These are phyloP conservation scores for Labroides dimidiatus DNA, from an alignment of 2,797 vertebrate species.

Conservation along the genomic window DNA sequence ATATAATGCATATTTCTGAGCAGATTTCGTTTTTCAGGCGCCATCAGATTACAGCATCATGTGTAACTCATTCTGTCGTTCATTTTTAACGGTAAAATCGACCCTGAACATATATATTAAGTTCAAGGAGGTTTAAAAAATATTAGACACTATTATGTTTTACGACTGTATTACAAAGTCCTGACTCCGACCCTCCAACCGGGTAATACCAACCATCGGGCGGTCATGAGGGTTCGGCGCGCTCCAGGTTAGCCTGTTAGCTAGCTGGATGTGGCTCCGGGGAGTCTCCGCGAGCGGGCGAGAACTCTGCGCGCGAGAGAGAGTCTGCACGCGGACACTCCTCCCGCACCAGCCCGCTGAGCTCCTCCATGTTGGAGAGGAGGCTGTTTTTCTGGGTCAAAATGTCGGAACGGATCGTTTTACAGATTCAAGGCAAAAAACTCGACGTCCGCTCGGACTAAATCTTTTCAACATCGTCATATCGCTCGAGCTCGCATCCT, in stretches of 20 bases:
- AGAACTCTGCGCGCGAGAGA: slow-evolving; percentile 1
- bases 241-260: slow-evolving; percentile 43
- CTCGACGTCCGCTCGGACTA: background rate
- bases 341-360: background rate
- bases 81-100: slow-evolving; percentile 27
- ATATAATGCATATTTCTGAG: fast-evolving
- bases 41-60: slow-evolving; percentile 16
- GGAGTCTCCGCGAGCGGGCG: background rate
- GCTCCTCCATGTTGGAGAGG: slow-evolving; percentile 15
- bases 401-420: slow-evolving; percentile 7
- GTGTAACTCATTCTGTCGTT: background rate
- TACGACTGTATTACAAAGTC: background rate
- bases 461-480: slow-evolving; percentile 25
- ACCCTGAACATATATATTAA: background rate
- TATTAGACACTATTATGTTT: fast-evolving
- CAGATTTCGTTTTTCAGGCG: slow-evolving; percentile 17
- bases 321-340: slow-evolving; percentile 12
- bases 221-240: background rate
- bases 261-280: slow-evolving; percentile 22
- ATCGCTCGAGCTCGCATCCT: slow-evolving; percentile 27
- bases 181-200: too few relatives aligned
- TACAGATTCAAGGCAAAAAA: background rate
- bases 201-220: background rate
- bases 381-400: slow-evolving; percentile 19
- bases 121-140: background rate